phyloP scores from a whole-genome alignment of 2,888 invertebrate genomes.

The Drosophila sordidula region DNA sequence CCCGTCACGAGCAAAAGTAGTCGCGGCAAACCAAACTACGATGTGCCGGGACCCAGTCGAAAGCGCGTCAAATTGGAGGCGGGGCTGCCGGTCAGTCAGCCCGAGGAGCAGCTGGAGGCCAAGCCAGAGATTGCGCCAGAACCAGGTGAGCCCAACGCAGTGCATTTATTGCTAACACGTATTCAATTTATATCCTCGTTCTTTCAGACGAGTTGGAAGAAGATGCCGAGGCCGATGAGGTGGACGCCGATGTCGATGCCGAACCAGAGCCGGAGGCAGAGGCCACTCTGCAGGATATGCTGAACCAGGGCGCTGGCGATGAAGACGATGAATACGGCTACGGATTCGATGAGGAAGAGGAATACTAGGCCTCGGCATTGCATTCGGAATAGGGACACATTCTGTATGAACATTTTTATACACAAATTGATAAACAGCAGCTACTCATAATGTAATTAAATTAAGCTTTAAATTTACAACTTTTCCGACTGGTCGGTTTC shows the following conservation, averaged over 20 bases:
- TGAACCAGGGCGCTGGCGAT: slow-evolving; percentile 87
- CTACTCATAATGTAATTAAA: slow-evolving; percentile 61
- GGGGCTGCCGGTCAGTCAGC: slow-evolving; percentile 73
- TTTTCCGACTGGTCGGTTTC: neutral
- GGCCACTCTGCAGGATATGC: slow-evolving; percentile 87
- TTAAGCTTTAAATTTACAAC: slow-evolving; percentile 31
- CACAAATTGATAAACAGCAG: slow-evolving; percentile 28
- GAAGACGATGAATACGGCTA: slow-evolving; percentile 90
- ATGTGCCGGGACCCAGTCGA: slow-evolving; percentile 71
- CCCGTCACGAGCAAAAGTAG: slow-evolving; percentile 61
- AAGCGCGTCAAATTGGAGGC: slow-evolving; percentile 80
- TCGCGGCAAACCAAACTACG: slow-evolving; percentile 71
- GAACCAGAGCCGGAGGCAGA: slow-evolving; percentile 85
- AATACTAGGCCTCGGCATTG: slow-evolving; percentile 78
- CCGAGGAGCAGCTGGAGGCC: slow-evolving; percentile 50
- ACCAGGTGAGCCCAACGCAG: slow-evolving; percentile 59
- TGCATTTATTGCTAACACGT: neutral
- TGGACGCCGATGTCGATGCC: slow-evolving; percentile 55
- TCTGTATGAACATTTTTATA: slow-evolving; percentile 18
- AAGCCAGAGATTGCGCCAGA: slow-evolving; percentile 68
- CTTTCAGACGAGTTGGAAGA: slow-evolving; percentile 80
- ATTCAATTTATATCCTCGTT: neutral
- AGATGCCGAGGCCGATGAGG: slow-evolving; percentile 69
- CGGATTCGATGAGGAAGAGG: slow-evolving; percentile 90
- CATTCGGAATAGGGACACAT: slow-evolving; percentile 22